These are phyloP conservation scores for Drosophila macrospina DNA, from an alignment of 2,888 invertebrate species.

Conservation along the genomic window DNA sequence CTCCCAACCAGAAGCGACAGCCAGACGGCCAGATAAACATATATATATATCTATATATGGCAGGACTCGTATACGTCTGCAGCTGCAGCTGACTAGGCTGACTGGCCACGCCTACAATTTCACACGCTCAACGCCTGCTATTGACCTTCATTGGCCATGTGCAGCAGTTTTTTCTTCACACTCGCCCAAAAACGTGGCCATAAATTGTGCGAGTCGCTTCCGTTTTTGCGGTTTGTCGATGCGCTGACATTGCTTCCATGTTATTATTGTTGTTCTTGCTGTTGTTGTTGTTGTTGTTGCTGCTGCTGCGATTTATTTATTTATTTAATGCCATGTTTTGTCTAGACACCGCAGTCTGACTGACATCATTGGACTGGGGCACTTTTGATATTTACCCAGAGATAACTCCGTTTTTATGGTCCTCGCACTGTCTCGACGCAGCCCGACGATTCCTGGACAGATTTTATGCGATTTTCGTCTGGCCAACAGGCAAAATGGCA, in stretches of 20 bases:
- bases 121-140: slow-evolving; percentile 57
- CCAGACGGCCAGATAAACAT: slow-evolving; percentile 59
- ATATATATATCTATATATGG: slow-evolving; percentile 33
- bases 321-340: slow-evolving; percentile 80
- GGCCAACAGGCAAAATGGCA: slow-evolving; percentile 43
- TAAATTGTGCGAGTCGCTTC: slow-evolving; percentile 66
- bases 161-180: slow-evolving; percentile 50
- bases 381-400: slow-evolving; percentile 66
- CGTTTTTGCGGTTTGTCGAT: slow-evolving; percentile 69
- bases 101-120: slow-evolving; percentile 60
- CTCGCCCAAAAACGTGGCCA: slow-evolving; percentile 54
- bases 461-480: slow-evolving; percentile 73
- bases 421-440: slow-evolving; percentile 53
- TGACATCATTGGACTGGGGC: slow-evolving; percentile 40
- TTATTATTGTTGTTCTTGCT: slow-evolving; percentile 29
- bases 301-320: slow-evolving; percentile 69
- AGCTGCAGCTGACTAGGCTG: slow-evolving; percentile 48
- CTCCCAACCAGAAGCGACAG: slow-evolving; percentile 37
- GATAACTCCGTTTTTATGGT: slow-evolving; percentile 74
- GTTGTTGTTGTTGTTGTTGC: slow-evolving; percentile 16
- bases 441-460: slow-evolving; percentile 45
- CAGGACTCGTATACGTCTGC: slow-evolving; percentile 19
- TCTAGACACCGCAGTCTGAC: slow-evolving; percentile 66
- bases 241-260: slow-evolving; percentile 39
- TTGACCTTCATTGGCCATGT: slow-evolving; percentile 69